A percentile compares a stretch with the other conserved stretches of the same genome.
These are phyloP conservation scores for Heterocephalus glaber DNA, from an alignment of 2,113 vertebrate genomes.

Conservation along the genomic window DNA sequence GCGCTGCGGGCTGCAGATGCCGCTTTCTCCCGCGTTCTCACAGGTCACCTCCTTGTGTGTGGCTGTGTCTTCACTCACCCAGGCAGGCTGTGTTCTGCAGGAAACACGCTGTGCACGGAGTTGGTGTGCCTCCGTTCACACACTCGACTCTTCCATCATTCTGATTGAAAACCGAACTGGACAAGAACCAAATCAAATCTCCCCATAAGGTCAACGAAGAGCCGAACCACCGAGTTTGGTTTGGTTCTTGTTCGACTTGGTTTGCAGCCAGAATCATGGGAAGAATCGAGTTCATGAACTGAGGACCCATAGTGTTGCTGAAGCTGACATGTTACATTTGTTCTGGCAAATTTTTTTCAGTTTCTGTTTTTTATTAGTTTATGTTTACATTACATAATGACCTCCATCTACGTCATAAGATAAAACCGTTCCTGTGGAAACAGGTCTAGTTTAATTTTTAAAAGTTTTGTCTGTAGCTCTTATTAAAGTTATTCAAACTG, in stretches of 20 bases:
- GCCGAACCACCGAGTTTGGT: not conserved
- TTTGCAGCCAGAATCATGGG: not conserved
- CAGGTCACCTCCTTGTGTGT: fast-evolving
- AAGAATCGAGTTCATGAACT: not conserved
- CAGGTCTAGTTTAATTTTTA: not conserved
- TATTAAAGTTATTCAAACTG: not conserved
- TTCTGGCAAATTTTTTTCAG: not conserved
- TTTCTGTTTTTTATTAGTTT: not conserved
- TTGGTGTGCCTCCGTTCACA: not conserved
- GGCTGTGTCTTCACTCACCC: not conserved
- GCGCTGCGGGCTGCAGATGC: fast-evolving
- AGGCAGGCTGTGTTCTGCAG: not conserved
- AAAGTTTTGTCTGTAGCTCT: not conserved
- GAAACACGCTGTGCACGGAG: not conserved
- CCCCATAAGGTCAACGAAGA: not conserved
- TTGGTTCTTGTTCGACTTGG: not conserved
- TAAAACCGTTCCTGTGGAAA: not conserved
- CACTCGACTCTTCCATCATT: not conserved
- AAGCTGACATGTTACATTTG: not conserved
- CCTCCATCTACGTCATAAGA: not conserved
- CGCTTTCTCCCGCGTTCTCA: not conserved
- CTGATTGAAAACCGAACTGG: not conserved
- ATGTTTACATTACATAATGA: not conserved
- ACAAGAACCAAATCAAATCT: not conserved
- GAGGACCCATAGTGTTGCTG: not conserved